Base-by-base conservation (phyloP, 2,888 invertebrate species). In the Margaritifera margaritifera region DNA sequence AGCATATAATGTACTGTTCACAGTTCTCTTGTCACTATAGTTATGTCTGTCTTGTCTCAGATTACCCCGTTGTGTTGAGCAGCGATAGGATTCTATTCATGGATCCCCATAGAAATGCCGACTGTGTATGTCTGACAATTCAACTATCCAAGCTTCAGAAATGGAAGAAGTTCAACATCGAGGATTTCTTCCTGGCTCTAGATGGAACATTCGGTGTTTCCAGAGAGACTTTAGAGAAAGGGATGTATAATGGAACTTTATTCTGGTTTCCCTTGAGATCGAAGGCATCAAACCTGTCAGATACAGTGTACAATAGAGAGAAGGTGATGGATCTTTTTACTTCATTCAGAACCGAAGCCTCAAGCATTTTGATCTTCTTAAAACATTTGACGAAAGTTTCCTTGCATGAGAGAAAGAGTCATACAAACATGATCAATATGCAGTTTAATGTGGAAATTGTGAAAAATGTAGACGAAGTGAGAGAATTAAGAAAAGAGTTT, bases 191-290 rank as follows among this genome's bases (percentile, higher is more conserved):
- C 20, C 67, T 72, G 42, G 82, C 84, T 11, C 77, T 84, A 58
- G 66, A 71, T 25, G 79, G 76, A 1, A 62, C 78, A 6, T 86
- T 86, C 71, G 83, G 79, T 50, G 71, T 80, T 53, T 54, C 54
- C 2, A 53, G 72, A 24, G 65, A 69, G 20, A 64, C 72, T 2
- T 71, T 84, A 15, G 61, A 71, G 2, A 61, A 64, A 8, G 81
- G 84, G 8, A 67, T 69, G 65, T 87, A 74, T 65, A 52, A 75
- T 15, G 87, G 87, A 54, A 87, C 87, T 6, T 25, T 88, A 59
- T 87, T 88, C 64, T 74, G 87, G 72, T 87, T 88, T 69, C 87
- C 87, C 8, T 69, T 88, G n/a, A 77, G 88, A 8, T 64, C 75
- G 22, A 62, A 58, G n/a, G 53, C 65, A 50, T 84, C 87, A 15